phyloP scores from a whole-genome alignment of 2,113 vertebrate species.

The Eupsittula cactorum region DNA sequence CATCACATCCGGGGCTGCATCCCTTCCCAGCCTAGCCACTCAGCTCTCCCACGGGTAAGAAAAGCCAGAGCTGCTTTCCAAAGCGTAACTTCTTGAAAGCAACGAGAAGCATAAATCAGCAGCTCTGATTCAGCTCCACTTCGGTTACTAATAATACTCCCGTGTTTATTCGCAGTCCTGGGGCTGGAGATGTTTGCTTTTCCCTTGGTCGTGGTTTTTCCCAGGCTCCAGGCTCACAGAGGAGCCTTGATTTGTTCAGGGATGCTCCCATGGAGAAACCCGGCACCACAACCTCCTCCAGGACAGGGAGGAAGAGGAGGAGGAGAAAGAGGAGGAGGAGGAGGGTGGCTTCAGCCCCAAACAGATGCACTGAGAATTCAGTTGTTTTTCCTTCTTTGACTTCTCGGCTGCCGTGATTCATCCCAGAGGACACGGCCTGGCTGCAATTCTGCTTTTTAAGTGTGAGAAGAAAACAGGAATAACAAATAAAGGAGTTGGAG shows the following conservation, averaged over 20 bases:
- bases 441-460: background rate
- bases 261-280: slow-evolving; percentile 46
- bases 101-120: slow-evolving; percentile 63
- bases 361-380: background rate
- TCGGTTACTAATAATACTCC: slow-evolving; percentile 73
- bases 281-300: accelerated
- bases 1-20: background rate
- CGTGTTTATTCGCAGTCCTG: slow-evolving; percentile 67
- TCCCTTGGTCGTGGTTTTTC: slow-evolving; percentile 62
- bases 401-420: background rate
- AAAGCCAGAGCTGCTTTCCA: background rate
- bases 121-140: slow-evolving; percentile 46
- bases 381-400: slow-evolving; percentile 7
- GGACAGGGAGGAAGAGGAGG: background rate
- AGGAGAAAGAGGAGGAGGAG: background rate
- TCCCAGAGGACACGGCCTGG: background rate
- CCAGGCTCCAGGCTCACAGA: slow-evolving; percentile 63
- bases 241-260: background rate
- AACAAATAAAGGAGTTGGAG: background rate
- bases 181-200: slow-evolving; percentile 68
- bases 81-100: slow-evolving; percentile 48
- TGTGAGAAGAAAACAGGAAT: background rate
- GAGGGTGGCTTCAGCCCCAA: background rate
- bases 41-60: slow-evolving; percentile 61
- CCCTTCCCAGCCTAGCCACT: background rate